Evolutionary conservation across 1,140 invertebrate genomes (phyloP).

Genomic region (Orius laevigatus): DNA sequence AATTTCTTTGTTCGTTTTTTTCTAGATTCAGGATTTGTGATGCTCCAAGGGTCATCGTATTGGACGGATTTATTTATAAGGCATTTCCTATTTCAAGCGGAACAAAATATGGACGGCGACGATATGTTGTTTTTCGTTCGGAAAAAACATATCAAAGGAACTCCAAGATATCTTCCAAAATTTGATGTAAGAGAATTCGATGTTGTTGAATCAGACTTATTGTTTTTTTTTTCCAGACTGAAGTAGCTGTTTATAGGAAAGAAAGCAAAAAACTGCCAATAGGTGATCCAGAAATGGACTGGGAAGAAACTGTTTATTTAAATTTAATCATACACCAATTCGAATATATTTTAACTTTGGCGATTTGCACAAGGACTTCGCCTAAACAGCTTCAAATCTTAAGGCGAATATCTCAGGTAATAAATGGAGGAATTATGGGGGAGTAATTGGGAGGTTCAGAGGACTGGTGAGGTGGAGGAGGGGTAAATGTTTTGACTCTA

Average conservation of each 20-base stretch:
- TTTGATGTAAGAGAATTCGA: conserved; percentile 48
- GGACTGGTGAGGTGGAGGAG: too few relatives aligned
- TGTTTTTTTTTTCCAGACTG: conserved; percentile 46
- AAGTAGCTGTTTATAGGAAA: conserved; percentile 89
- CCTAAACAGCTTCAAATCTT: conserved; percentile 91
- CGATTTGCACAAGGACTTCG: conserved; percentile 92
- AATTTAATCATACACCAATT: conserved; percentile 98
- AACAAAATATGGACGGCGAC: conserved; percentile 74
- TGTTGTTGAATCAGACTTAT: too few relatives aligned
- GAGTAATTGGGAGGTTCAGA: too few relatives aligned
- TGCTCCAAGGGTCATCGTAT: conserved; percentile 81
- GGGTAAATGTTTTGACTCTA: too few relatives aligned
- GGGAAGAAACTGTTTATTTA: conserved; percentile 98
- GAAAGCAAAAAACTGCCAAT: conserved; percentile 91
- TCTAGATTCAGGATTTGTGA: conserved; percentile 73
- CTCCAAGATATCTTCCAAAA: conserved; percentile 68
- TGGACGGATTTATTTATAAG: conserved; percentile 92
- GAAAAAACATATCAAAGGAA: conserved; percentile 75
- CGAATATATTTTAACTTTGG: conserved; percentile 91
- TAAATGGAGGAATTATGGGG: too few relatives aligned
- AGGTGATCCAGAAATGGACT: conserved; percentile 88
- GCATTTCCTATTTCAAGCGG: conserved; percentile 80
- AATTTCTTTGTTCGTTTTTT: conserved; percentile 19
- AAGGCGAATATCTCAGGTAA: conserved; percentile 75
- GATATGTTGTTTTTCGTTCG: conserved; percentile 91